phyloP scores from a whole-genome alignment of 2,113 vertebrate species.

The Gadus macrocephalus region DNA sequence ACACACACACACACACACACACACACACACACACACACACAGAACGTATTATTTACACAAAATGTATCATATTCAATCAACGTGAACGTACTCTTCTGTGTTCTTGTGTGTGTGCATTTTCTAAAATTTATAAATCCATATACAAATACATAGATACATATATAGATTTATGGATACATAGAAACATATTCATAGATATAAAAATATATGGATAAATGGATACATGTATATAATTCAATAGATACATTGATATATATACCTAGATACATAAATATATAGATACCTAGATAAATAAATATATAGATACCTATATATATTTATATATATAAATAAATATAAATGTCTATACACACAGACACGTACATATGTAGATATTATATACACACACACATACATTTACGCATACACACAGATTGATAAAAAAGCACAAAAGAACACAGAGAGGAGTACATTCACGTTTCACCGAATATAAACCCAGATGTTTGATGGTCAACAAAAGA shows the following conservation, averaged over 20 bases:
- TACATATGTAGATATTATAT: not conserved
- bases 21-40: no score
- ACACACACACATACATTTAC: not conserved
- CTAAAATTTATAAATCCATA: not conserved
- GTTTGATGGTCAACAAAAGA: no score
- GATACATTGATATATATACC: no score
- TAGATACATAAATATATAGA: not conserved
- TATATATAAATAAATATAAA: not conserved
- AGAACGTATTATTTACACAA: no score
- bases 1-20: no score
- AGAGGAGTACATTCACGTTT: not conserved
- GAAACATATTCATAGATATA: not conserved
- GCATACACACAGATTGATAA: not conserved
- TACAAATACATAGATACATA: not conserved
- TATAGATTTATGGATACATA: not conserved
- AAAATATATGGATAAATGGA: no score
- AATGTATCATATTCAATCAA: no score
- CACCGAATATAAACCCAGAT: no score
- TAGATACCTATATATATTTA: not conserved
- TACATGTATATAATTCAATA: no score
- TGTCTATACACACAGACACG: not conserved
- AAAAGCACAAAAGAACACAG: not conserved
- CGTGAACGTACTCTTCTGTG: no score
- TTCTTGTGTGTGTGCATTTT: no score
- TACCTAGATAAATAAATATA: not conserved